Percentiles rank a stretch among this genome's conserved stretches.
Conservation (phyloP, 2,113 vertebrate species). For the Thunnus thynnus region DNA sequence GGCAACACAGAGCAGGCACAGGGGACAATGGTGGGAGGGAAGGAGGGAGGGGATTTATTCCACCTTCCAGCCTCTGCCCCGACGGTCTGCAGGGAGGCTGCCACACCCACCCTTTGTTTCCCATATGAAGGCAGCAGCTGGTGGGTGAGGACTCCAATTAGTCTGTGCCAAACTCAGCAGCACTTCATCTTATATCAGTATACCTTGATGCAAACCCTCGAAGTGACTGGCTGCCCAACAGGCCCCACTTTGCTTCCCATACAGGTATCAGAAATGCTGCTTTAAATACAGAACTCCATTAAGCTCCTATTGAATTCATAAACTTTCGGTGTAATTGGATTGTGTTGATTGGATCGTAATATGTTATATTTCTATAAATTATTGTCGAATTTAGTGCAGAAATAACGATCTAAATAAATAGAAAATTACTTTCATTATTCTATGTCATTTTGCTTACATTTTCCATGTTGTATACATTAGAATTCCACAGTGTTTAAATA, state of each 20-base stretch:
- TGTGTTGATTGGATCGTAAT: not conserved
- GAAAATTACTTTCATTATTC: not conserved
- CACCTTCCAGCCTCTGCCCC: slow-evolving; percentile 66
- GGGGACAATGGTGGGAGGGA: slow-evolving; percentile 3
- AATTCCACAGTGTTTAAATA: not conserved
- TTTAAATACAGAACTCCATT: not conserved
- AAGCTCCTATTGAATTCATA: not conserved
- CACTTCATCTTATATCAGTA: slow-evolving; percentile 30
- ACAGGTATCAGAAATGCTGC: not conserved
- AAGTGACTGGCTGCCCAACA: not conserved
- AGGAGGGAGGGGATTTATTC: slow-evolving; percentile 38
- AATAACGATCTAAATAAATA: not conserved
- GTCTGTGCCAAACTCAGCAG: slow-evolving; percentile 57
- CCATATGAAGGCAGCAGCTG: slow-evolving; percentile 77
- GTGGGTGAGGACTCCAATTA: slow-evolving; percentile 70
- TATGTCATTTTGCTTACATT: not conserved
- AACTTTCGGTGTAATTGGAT: not conserved
- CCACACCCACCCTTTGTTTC: slow-evolving; percentile 81
- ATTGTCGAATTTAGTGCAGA: not conserved
- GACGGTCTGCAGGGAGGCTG: slow-evolving; percentile 61
- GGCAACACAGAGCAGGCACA: slow-evolving; percentile 60
- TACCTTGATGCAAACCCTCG: slow-evolving; percentile 10
- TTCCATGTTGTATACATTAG: not conserved
- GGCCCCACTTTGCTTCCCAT: not conserved
- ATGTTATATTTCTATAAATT: not conserved